These are phyloP conservation scores for Sarcophaga peregrina DNA, from an alignment of 1,140 invertebrate species.

Conservation along the genomic window DNA sequence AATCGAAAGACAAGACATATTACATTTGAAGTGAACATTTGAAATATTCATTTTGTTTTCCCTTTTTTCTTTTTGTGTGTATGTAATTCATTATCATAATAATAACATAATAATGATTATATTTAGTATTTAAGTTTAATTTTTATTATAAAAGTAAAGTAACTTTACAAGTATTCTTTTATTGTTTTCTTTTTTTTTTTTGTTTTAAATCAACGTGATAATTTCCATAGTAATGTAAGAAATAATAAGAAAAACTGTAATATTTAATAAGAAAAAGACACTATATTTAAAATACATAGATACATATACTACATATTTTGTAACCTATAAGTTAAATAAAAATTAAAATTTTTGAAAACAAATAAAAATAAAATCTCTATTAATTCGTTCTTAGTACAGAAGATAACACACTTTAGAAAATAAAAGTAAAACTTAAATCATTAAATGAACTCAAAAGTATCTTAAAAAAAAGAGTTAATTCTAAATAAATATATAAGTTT, in stretches of 20 bases:
- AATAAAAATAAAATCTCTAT: neutral
- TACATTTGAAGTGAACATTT: too few species aligned
- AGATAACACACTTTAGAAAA: neutral
- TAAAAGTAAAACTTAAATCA: slow-evolving; percentile 5
- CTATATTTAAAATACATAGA: neutral
- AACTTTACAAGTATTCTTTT: slow-evolving; percentile 34
- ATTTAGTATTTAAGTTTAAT: neutral
- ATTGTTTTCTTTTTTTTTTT: too few species aligned
- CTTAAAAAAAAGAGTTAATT: neutral
- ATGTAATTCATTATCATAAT: neutral
- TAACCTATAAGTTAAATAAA: neutral
- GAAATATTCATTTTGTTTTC: too few species aligned
- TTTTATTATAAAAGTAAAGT: slow-evolving; percentile 25
- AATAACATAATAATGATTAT: neutral
- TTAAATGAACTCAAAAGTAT: slow-evolving; percentile 14
- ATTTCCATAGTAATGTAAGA: slow-evolving; percentile 2
- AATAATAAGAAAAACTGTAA: slow-evolving; percentile 17
- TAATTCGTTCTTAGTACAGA: neutral
- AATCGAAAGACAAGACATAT: too few species aligned
- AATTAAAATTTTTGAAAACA: neutral
- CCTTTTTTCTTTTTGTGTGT: neutral
- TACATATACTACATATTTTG: neutral
- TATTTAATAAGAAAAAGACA: slow-evolving; percentile 3
- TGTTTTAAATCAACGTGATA: slow-evolving; percentile 34
- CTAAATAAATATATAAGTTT: slow-evolving; percentile 4